Base-by-base conservation (phyloP, 1,140 invertebrate genomes). In the Olivierus martensii region DNA sequence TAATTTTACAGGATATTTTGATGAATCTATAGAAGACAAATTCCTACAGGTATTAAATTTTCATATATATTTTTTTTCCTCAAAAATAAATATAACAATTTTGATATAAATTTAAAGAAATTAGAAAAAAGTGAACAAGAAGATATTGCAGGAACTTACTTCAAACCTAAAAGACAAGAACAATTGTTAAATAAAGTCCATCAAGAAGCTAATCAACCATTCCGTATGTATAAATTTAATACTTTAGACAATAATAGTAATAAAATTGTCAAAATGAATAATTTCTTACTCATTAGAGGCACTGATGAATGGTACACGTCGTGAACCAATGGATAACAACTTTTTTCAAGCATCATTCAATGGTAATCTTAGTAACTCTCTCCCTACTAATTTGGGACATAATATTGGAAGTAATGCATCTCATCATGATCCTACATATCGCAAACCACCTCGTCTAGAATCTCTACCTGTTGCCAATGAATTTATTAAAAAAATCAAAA, bases 131-230 rank as follows among this genome's bases (percentile, higher is more conserved):
- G 69, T 42, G 75, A 76, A 37, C 68, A 73, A 37, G 75, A 82
- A 56, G 77, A 83, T 58, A 73, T 82, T 37, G 77, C 79, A n/a
- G 75, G 74, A 2, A 80, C 73, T 59, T 84, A 84, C 65, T 83
- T 84, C 62, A 79, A 79, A 64, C 78, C 79, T 3, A 78, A 75
- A 66, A 60, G 80, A 60, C 75, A 78, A 14, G 72, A 72, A 11
- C 75, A 80, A 62, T 58, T 78, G 12, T 63, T 82, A 11, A 72
- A 72, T 51, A 71, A 71, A 60, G 70, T 71, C 10, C 68, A 71
- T 59, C 28, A 28, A 28, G 28, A 28, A 28, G 28, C 28, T 9
- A 28, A 28, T 9, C 28, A 28, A 28, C 28, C 28, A 4, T 28
- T 28, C 9, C 28, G 28, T 28, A 28, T 6, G 28, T 28, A 28